phyloP scores from a whole-genome alignment of 2,797 vertebrate genomes.

The Spinus olivaceus region DNA sequence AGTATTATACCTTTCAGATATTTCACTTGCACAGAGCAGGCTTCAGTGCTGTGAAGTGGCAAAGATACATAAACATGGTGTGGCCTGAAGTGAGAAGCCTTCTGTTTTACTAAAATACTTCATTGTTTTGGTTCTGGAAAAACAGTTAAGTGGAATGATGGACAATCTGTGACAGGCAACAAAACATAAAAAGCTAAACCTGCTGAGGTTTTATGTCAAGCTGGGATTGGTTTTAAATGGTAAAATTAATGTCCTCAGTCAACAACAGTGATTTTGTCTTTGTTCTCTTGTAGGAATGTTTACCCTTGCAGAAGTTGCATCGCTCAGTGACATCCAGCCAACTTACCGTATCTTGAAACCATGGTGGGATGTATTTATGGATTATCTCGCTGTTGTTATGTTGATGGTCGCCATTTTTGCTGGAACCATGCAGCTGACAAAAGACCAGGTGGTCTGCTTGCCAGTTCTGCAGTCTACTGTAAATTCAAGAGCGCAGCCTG shows the following conservation, averaged over 20 bases:
- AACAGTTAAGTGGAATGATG: neutral
- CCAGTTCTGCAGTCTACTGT: slow-evolving; percentile 86
- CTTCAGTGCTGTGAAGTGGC: neutral
- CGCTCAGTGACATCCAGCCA: slow-evolving; percentile 97
- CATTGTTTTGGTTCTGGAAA: neutral
- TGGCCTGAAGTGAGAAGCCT: neutral
- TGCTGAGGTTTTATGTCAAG: neutral
- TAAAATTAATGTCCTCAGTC: neutral
- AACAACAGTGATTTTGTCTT: slow-evolving; percentile 4
- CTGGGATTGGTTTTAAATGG: neutral
- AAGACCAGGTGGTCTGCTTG: slow-evolving; percentile 98
- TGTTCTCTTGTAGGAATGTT: slow-evolving; percentile 92
- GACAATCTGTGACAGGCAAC: neutral
- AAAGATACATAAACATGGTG: neutral
- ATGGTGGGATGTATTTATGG: slow-evolving; percentile 99
- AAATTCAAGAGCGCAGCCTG: slow-evolving; percentile 67
- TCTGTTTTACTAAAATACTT: neutral
- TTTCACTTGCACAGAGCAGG: neutral
- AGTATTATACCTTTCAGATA: neutral
- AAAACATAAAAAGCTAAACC: neutral
- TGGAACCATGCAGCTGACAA: slow-evolving; percentile 98
- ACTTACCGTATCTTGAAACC: slow-evolving; percentile 98
- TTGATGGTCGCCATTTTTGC: slow-evolving; percentile 99
- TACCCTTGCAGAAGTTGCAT: slow-evolving; percentile 98
- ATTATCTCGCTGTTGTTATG: slow-evolving; percentile 97